Percentiles rank a stretch among this genome's conserved stretches.
These are phyloP conservation scores for Dicyrtoma fusca DNA, from an alignment of 2,888 invertebrate species.

Conservation along the genomic window DNA sequence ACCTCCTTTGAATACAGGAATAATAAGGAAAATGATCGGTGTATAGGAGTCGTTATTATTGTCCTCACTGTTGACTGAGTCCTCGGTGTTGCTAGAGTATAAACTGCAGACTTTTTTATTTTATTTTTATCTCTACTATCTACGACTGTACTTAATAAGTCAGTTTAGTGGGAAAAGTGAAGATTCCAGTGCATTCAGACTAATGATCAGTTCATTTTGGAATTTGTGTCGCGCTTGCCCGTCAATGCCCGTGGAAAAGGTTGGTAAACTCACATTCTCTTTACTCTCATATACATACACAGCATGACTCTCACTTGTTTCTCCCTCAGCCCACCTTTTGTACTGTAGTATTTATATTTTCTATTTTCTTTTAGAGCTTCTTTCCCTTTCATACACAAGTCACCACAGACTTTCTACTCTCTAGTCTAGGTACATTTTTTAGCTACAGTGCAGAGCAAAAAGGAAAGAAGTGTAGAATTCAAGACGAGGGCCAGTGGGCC, in stretches of 20 bases:
- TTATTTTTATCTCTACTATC: neutral
- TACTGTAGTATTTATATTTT: neutral
- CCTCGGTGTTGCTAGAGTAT: too few species aligned
- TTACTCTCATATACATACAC: slow-evolving; percentile 21
- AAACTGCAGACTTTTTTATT: neutral
- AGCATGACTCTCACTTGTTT: neutral
- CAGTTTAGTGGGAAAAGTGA: slow-evolving; percentile 18
- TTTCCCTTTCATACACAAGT: too few species aligned
- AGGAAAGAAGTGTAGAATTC: too few species aligned
- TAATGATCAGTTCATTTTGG: slow-evolving; percentile 96
- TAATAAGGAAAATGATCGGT: too few species aligned
- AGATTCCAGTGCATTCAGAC: slow-evolving; percentile 40
- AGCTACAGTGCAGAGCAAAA: too few species aligned
- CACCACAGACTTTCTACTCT: too few species aligned
- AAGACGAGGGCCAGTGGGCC: too few species aligned
- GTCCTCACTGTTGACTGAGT: too few species aligned
- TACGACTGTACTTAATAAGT: neutral
- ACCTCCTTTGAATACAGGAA: too few species aligned
- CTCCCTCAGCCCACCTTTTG: neutral
- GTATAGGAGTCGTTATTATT: too few species aligned
- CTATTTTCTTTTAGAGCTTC: slow-evolving; percentile 28
- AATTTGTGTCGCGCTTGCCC: slow-evolving; percentile 96
- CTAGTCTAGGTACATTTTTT: too few species aligned
- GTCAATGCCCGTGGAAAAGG: slow-evolving; percentile 96
- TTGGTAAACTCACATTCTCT: slow-evolving; percentile 60